phyloP scores from a whole-genome alignment of 2,888 invertebrate species.

The Meliscaeva auricollis region DNA sequence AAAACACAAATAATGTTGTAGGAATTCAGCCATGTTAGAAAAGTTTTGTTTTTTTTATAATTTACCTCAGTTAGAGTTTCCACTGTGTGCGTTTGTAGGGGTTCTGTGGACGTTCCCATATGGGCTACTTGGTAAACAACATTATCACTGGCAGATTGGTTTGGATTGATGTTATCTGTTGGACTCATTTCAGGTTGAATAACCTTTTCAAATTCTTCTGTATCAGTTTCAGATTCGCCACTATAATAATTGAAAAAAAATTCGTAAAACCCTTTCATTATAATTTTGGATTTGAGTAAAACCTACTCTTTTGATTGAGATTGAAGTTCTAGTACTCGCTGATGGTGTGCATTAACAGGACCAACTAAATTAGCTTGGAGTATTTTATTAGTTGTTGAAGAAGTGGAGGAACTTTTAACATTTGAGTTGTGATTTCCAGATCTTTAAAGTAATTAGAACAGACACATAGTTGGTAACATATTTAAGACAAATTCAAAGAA shows the following conservation, averaged over 20 bases:
- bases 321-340: slow-evolving; percentile 83
- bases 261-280: too few relatives aligned
- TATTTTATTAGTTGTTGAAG: slow-evolving; percentile 42
- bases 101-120: slow-evolving; percentile 80
- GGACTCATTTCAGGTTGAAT: slow-evolving; percentile 83
- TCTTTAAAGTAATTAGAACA: slow-evolving; percentile 43
- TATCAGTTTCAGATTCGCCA: slow-evolving; percentile 93
- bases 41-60: slow-evolving; percentile 39
- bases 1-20: slow-evolving; percentile 51
- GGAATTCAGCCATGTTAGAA: slow-evolving; percentile 33
- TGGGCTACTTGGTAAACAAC: slow-evolving; percentile 75
- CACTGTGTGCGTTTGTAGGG: slow-evolving; percentile 79
- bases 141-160: slow-evolving; percentile 78
- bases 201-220: slow-evolving; percentile 93
- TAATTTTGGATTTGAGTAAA: too few relatives aligned
- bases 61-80: slow-evolving; percentile 83
- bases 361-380: slow-evolving; percentile 26
- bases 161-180: slow-evolving; percentile 70
- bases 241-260: slow-evolving; percentile 75
- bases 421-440: slow-evolving; percentile 67
- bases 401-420: slow-evolving; percentile 49
- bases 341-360: slow-evolving; percentile 65
- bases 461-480: neutral
- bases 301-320: slow-evolving; percentile 85
- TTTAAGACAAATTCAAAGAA: neutral